These are phyloP conservation scores for Drosophila pseudotakahashii DNA, from an alignment of 2,888 invertebrate genomes.

Conservation along the genomic window DNA sequence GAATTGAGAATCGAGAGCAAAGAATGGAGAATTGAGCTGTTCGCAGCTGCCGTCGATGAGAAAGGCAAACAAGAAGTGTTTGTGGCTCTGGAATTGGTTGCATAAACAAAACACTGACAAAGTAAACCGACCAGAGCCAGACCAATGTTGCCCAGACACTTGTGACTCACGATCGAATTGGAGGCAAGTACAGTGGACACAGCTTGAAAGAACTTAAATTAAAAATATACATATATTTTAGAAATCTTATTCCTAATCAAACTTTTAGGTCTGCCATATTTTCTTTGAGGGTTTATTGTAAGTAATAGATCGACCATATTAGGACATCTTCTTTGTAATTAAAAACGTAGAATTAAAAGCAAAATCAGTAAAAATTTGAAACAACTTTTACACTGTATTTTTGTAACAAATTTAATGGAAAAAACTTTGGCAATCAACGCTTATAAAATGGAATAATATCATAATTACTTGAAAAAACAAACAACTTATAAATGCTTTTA, in stretches of 20 bases:
- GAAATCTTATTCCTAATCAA: background rate
- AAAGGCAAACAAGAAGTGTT: constrained; percentile 65
- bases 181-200: constrained; percentile 22
- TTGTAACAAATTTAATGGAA: no score
- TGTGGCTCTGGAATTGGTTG: constrained; percentile 71
- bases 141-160: constrained; percentile 31
- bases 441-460: no score
- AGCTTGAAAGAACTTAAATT: background rate
- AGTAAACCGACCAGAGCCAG: constrained; percentile 8
- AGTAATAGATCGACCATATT: no score
- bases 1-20: background rate
- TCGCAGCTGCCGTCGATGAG: constrained; percentile 35
- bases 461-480: no score
- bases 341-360: no score
- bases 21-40: constrained; percentile 47
- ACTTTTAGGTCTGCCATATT: no score
- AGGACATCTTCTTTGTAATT: no score
- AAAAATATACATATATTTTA: background rate
- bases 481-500: no score
- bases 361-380: no score
- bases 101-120: constrained; percentile 57
- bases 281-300: no score
- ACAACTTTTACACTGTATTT: no score
- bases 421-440: no score
- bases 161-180: constrained; percentile 56